These are phyloP conservation scores for Tragelaphus buxtoni DNA, from an alignment of 2,113 vertebrate genomes.

Conservation along the genomic window DNA sequence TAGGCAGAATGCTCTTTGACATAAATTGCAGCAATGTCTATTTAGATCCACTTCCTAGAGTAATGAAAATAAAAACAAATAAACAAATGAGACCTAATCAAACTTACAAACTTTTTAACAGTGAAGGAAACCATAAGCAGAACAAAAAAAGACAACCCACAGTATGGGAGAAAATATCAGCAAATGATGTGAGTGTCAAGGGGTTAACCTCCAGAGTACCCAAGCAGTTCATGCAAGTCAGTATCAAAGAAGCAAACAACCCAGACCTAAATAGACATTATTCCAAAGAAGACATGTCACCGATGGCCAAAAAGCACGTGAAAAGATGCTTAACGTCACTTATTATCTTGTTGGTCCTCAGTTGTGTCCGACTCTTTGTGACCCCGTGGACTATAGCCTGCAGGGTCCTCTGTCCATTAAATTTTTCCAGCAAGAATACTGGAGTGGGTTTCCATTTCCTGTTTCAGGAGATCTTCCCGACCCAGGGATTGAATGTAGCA, in stretches of 20 bases:
- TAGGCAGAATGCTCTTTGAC: background rate
- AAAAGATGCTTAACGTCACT: background rate
- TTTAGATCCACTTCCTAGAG: background rate
- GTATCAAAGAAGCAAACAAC: background rate
- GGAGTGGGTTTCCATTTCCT: background rate
- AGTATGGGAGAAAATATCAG: background rate
- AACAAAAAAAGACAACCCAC: background rate
- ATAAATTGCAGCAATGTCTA: background rate
- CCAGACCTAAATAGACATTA: background rate
- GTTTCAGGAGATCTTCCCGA: background rate
- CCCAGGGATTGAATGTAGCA: fast-evolving
- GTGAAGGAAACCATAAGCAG: background rate
- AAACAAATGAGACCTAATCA: background rate
- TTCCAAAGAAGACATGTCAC: background rate
- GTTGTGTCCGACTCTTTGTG: background rate
- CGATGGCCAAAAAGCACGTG: background rate
- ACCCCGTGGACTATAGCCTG: background rate
- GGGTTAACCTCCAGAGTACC: background rate
- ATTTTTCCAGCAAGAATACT: background rate
- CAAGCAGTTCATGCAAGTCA: background rate
- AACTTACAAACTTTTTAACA: background rate
- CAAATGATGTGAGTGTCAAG: background rate
- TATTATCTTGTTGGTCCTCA: background rate
- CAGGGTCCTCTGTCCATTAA: background rate
- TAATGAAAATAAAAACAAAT: background rate